Evolutionary conservation across 2,113 vertebrate species (phyloP).

Genomic region (Piprites chloris): DNA sequence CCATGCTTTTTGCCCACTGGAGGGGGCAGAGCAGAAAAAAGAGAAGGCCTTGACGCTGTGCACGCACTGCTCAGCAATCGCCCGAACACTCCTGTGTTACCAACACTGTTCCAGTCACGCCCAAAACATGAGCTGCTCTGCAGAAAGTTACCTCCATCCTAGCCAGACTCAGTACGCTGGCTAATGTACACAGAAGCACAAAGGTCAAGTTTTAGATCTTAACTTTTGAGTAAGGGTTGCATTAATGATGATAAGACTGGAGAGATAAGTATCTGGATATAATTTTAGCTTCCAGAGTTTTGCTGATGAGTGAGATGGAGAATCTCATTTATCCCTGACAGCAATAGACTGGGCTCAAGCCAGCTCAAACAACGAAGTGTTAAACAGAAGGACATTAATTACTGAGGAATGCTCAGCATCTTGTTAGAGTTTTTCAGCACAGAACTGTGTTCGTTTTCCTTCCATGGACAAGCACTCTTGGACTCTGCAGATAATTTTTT

Average conservation of each 20-base stretch:
- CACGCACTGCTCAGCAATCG: accelerated
- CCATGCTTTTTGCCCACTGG: not conserved
- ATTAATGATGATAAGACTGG: not conserved
- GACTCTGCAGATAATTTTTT: not conserved
- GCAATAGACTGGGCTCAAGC: not conserved
- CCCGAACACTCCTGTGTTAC: not conserved
- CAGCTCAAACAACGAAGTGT: not conserved
- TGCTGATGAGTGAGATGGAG: not conserved
- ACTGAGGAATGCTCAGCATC: not conserved
- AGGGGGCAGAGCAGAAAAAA: not conserved
- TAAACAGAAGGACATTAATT: not conserved
- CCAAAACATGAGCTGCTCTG: not conserved
- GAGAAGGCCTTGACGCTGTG: accelerated
- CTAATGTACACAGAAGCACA: not conserved
- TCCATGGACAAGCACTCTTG: not conserved
- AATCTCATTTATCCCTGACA: not conserved
- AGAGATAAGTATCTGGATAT: not conserved
- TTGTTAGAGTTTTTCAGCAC: not conserved
- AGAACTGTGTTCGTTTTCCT: not conserved
- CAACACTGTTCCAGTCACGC: not conserved
- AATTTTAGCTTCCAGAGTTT: not conserved
- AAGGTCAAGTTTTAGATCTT: not conserved
- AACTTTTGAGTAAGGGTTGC: not conserved
- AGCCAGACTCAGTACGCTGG: not conserved
- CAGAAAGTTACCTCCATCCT: not conserved